phyloP scores from a whole-genome alignment of 2,797 vertebrate genomes.

The Urophycis tenuis region DNA sequence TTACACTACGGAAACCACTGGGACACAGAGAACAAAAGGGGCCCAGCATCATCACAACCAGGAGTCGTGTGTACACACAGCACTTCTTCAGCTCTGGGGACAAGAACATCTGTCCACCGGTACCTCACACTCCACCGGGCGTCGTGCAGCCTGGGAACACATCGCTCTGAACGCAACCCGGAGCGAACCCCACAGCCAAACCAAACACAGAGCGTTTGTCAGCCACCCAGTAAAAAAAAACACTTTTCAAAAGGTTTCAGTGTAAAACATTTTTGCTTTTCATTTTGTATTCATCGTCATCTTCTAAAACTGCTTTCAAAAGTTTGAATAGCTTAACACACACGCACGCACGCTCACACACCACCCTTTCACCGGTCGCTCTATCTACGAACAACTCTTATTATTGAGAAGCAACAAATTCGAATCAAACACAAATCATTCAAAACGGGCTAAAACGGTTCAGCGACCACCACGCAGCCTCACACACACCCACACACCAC shows the following conservation, averaged over 20 bases:
- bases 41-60: neutral
- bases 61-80: neutral
- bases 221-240: conserved; percentile 26
- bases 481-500: conserved; percentile 60
- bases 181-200: neutral
- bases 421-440: conserved; percentile 13
- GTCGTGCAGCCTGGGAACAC: neutral
- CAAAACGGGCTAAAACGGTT: neutral
- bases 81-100: too few relatives aligned
- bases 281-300: conserved; percentile 26
- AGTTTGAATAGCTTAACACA: conserved; percentile 50
- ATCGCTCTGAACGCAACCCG: neutral
- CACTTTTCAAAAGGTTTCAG: conserved; percentile 39
- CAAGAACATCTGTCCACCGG: too few relatives aligned
- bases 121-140: neutral
- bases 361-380: conserved; percentile 33
- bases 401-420: conserved; percentile 26
- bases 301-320: conserved; percentile 41
- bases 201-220: neutral
- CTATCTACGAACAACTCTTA: conserved; percentile 33
- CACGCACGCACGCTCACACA: conserved; percentile 39
- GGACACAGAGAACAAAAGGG: neutral
- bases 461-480: neutral
- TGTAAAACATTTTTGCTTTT: conserved; percentile 47
- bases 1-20: neutral